Percentiles rank a stretch among this genome's conserved stretches.
phyloP scores from a whole-genome alignment of 2,113 vertebrate species.

The Origma solitaria region DNA sequence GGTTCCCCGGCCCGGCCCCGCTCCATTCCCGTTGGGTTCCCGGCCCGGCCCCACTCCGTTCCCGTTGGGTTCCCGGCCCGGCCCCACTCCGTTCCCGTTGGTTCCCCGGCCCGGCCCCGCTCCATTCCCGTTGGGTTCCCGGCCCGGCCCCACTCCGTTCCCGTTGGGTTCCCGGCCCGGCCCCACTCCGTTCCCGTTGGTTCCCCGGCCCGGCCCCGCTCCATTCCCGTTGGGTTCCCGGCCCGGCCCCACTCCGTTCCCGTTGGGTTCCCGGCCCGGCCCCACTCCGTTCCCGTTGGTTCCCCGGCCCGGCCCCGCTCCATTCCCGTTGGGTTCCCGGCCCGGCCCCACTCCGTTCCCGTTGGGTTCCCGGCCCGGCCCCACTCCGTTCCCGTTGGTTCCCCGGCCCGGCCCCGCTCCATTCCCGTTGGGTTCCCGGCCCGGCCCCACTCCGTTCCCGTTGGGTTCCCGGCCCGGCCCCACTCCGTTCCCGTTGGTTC shows the following conservation, averaged over 20 bases:
- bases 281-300: background rate
- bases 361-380: background rate
- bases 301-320: background rate
- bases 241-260: background rate
- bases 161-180: background rate
- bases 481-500: background rate
- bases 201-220: background rate
- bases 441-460: too few species aligned
- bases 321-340: too few species aligned
- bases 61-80: background rate
- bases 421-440: too few species aligned
- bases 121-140: too few species aligned
- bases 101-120: background rate
- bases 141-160: background rate
- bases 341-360: too few species aligned
- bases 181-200: too few species aligned
- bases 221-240: too few species aligned
- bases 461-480: background rate
- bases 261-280: background rate
- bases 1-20: too few species aligned
- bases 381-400: background rate
- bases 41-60: too few species aligned
- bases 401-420: background rate
- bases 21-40: too few species aligned
- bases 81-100: too few species aligned